Percentiles rank a stretch among this genome's conserved stretches.
phyloP scores from a whole-genome alignment of 2,888 invertebrate genomes.

The Silvanus unidentatus region DNA sequence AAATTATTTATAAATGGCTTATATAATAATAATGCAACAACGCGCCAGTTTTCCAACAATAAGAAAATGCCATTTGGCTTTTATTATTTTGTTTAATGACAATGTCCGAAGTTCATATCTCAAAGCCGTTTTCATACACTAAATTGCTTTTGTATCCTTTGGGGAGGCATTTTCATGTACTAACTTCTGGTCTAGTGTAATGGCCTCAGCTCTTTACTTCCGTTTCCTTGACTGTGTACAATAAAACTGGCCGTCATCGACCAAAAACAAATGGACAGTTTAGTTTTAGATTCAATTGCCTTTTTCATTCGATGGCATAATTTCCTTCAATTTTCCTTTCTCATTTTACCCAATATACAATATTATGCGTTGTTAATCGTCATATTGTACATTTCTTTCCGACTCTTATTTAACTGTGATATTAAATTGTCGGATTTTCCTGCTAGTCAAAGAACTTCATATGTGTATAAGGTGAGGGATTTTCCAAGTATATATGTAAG shows the following conservation, averaged over 20 bases:
- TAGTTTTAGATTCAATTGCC: background rate
- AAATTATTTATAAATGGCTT: too few relatives aligned
- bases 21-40: too few relatives aligned
- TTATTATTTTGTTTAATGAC: slow-evolving; percentile 7
- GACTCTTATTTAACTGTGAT: background rate
- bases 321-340: background rate
- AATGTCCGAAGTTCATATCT: slow-evolving; percentile 7
- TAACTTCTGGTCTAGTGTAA: slow-evolving; percentile 29
- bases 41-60: too few relatives aligned
- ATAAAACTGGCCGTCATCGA: slow-evolving; percentile 19
- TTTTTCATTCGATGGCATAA: background rate
- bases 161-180: slow-evolving; percentile 30
- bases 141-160: slow-evolving; percentile 32
- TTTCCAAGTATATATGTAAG: too few relatives aligned
- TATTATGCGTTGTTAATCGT: too few relatives aligned
- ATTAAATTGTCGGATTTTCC: slow-evolving; percentile 29
- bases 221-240: slow-evolving; percentile 19
- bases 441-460: too few relatives aligned
- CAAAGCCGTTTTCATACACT: slow-evolving; percentile 22
- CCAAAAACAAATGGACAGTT: slow-evolving; percentile 15
- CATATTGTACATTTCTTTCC: background rate
- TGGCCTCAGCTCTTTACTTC: slow-evolving; percentile 26
- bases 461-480: too few relatives aligned
- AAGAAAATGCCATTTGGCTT: background rate
- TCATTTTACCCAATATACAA: too few relatives aligned